phyloP scores from a whole-genome alignment of 2,113 vertebrate species.

The Xyrauchen texanus region DNA sequence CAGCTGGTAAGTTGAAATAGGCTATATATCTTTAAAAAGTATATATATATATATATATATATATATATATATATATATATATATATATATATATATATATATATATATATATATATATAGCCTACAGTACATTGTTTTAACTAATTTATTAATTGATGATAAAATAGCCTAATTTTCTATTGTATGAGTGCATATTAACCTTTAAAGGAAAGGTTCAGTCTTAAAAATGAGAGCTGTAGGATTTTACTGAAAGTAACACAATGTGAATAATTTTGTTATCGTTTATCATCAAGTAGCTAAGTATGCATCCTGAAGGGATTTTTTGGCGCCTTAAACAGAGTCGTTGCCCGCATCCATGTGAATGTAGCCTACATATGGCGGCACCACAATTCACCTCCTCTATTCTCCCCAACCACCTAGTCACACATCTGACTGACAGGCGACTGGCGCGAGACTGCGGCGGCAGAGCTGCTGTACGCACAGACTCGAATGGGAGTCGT shows the following conservation, averaged over 20 bases:
- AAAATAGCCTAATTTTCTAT: too few relatives aligned
- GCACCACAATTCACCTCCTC: background rate
- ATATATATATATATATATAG: too few relatives aligned
- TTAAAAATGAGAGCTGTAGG: background rate
- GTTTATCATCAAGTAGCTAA: background rate
- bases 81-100: too few relatives aligned
- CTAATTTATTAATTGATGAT: too few relatives aligned
- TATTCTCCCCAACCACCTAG: background rate
- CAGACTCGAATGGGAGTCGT: background rate
- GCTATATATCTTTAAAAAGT: too few relatives aligned
- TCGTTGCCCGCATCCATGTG: conserved; percentile 4
- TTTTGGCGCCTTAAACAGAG: background rate
- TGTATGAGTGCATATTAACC: background rate
- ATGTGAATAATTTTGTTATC: background rate
- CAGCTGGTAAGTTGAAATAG: too few relatives aligned
- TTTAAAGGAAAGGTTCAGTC: background rate
- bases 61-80: too few relatives aligned
- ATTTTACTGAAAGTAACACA: background rate
- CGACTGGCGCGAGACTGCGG: conserved; percentile 9
- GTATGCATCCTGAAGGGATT: background rate
- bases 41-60: too few relatives aligned
- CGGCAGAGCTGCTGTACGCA: background rate
- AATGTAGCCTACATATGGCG: conserved; percentile 13
- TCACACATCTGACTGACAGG: background rate
- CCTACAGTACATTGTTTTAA: too few relatives aligned